phyloP scores from a whole-genome alignment of 2,888 invertebrate genomes.

The Drosophila gaucha region DNA sequence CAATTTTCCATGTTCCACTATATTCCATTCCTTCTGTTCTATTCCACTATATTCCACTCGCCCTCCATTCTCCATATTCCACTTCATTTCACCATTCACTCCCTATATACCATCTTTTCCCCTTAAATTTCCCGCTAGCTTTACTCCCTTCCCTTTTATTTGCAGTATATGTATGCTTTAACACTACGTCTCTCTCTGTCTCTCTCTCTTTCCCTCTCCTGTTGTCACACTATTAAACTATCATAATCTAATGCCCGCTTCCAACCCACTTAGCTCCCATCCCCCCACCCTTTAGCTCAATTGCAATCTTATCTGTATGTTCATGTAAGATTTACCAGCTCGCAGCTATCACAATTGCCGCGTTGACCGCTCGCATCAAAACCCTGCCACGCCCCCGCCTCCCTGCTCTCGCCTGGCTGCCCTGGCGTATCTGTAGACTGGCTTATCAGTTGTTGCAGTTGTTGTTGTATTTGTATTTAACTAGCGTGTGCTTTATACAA shows the following conservation, averaged over 20 bases:
- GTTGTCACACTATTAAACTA: constrained; percentile 4
- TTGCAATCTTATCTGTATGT: constrained; percentile 56
- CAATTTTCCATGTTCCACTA: not conserved
- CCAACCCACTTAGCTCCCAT: not conserved
- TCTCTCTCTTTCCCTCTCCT: not conserved
- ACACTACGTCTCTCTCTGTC: not conserved
- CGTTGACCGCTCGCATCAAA: constrained; percentile 35
- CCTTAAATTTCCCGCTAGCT: too few species aligned
- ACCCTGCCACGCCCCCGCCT: constrained; percentile 1
- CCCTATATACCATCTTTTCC: not conserved
- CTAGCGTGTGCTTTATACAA: constrained; percentile 49
- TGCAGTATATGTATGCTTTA: not conserved
- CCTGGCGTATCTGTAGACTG: constrained; percentile 31
- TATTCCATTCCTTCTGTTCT: not conserved
- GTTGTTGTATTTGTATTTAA: constrained; percentile 41
- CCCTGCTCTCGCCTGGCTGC: not conserved
- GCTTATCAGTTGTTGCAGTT: constrained; percentile 53
- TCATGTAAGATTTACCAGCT: constrained; percentile 58
- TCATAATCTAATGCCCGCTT: constrained; percentile 2
- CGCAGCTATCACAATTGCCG: constrained; percentile 28
- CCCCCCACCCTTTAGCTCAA: not conserved
- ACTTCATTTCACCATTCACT: not conserved
- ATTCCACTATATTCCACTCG: not conserved
- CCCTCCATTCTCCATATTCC: not conserved
- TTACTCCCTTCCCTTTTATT: not conserved